Evolutionary conservation across 2,888 invertebrate species (phyloP).

Genomic region (Agonopterix subpropinquella): DNA sequence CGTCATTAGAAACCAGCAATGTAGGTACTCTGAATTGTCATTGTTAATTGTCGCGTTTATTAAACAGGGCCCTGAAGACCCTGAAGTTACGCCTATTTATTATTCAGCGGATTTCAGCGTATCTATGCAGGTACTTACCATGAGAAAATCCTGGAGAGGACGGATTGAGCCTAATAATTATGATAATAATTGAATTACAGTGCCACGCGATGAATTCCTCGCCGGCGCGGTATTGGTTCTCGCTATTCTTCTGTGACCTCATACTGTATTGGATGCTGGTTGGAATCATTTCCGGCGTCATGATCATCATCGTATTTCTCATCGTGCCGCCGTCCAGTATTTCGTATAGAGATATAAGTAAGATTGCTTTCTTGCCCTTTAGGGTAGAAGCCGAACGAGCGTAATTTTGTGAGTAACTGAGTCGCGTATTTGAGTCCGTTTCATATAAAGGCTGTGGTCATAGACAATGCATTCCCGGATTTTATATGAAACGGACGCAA

Average conservation of each 20-base stretch:
- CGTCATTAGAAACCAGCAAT: no score
- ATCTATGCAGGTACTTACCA: neutral
- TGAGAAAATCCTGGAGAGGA: neutral
- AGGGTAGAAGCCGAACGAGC: no score
- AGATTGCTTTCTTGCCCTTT: conserved; percentile 10
- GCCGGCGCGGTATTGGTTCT: conserved; percentile 49
- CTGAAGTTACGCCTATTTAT: no score
- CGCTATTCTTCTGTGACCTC: conserved; percentile 47
- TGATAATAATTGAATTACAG: conserved; percentile 22
- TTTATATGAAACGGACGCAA: no score
- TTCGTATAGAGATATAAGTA: conserved; percentile 40
- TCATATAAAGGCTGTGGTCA: no score
- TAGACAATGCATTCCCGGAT: no score
- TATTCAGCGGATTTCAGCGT: no score
- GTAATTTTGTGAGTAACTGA: no score
- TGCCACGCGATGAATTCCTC: conserved; percentile 49
- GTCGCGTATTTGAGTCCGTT: no score
- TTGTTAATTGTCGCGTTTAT: no score
- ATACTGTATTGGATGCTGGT: conserved; percentile 44
- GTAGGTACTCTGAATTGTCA: no score
- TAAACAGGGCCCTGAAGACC: no score
- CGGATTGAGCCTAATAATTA: neutral
- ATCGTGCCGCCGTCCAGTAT: conserved; percentile 28
- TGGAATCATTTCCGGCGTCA: conserved; percentile 31
- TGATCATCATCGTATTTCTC: conserved; percentile 31